These are phyloP conservation scores for Clarias batrachus DNA, from an alignment of 2,113 vertebrate species.

Conservation along the genomic window DNA sequence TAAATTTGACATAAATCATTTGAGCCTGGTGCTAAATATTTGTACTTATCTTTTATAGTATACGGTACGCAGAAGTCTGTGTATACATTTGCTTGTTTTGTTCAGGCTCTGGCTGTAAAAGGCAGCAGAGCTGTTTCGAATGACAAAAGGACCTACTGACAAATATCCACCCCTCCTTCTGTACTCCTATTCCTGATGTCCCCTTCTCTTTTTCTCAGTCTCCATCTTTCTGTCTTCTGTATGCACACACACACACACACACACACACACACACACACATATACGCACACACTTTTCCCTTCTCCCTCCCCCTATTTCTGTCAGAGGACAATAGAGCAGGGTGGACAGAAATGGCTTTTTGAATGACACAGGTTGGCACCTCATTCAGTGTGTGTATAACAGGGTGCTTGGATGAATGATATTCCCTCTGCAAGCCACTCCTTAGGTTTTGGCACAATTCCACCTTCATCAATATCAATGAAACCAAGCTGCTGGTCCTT, in stretches of 20 bases:
- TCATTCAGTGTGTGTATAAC: slow-evolving; percentile 50
- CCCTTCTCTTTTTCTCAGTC: neutral
- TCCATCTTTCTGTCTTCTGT: neutral
- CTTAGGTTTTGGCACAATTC: slow-evolving; percentile 49
- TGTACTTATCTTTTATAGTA: neutral
- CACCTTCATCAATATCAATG: slow-evolving; percentile 56
- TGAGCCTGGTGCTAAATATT: neutral
- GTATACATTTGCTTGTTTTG: slow-evolving; percentile 13
- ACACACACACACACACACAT: neutral
- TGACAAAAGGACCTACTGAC: slow-evolving; percentile 52
- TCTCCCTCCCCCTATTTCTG: slow-evolving; percentile 35
- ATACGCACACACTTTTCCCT: neutral
- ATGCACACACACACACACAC: neutral
- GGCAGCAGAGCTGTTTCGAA: slow-evolving; percentile 39
- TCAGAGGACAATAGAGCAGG: slow-evolving; percentile 54
- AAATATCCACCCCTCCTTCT: slow-evolving; percentile 45
- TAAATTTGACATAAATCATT: neutral
- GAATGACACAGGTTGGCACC: slow-evolving; percentile 58
- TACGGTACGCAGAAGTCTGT: neutral
- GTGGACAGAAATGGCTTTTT: slow-evolving; percentile 60
- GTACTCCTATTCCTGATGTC: slow-evolving; percentile 9
- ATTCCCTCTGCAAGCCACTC: slow-evolving; percentile 36
- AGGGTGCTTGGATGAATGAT: slow-evolving; percentile 55
- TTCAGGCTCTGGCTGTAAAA: slow-evolving; percentile 16
- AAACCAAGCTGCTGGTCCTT: slow-evolving; percentile 37